Percentiles rank a stretch among this genome's conserved stretches.
Conservation (phyloP, 2,113 vertebrate genomes). For the Nicator chloris region DNA sequence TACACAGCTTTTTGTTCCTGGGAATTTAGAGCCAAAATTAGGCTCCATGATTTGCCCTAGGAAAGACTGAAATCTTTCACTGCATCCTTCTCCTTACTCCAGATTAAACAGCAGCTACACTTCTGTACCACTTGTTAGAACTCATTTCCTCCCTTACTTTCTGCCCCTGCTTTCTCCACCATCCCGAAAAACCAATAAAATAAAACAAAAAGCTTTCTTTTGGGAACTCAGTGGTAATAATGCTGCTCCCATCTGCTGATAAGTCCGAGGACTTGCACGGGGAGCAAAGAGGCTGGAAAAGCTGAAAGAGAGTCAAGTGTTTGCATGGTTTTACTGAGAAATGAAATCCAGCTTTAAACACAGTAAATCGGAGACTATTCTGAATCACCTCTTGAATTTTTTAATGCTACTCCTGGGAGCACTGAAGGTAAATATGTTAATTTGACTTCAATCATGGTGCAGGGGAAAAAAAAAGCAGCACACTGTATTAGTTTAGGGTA, state of each 20-base stretch:
- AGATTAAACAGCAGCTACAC: not conserved
- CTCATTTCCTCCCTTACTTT: not conserved
- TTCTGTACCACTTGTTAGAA: not conserved
- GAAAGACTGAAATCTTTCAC: not conserved
- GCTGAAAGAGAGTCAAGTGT: not conserved
- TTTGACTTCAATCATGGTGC: slow-evolving; percentile 68
- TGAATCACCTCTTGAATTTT: slow-evolving; percentile 57
- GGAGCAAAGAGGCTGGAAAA: not conserved
- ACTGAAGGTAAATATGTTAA: slow-evolving; percentile 72
- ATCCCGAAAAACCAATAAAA: not conserved
- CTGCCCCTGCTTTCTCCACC: not conserved
- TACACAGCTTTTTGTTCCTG: not conserved
- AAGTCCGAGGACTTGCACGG: not conserved
- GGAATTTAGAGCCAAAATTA: not conserved
- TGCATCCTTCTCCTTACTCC: not conserved
- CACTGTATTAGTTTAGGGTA: slow-evolving; percentile 21
- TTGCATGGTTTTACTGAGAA: slow-evolving; percentile 21
- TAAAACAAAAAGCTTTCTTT: slow-evolving; percentile 35
- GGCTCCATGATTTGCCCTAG: not conserved
- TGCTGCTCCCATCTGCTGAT: not conserved
- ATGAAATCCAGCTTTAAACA: slow-evolving; percentile 47
- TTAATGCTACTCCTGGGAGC: slow-evolving; percentile 63
- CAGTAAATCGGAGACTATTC: slow-evolving; percentile 41
- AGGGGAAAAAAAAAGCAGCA: not conserved
- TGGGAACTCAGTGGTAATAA: not conserved